These are phyloP conservation scores for Halcyon smyrnensis DNA, from an alignment of 2,797 vertebrate genomes.

Conservation along the genomic window DNA sequence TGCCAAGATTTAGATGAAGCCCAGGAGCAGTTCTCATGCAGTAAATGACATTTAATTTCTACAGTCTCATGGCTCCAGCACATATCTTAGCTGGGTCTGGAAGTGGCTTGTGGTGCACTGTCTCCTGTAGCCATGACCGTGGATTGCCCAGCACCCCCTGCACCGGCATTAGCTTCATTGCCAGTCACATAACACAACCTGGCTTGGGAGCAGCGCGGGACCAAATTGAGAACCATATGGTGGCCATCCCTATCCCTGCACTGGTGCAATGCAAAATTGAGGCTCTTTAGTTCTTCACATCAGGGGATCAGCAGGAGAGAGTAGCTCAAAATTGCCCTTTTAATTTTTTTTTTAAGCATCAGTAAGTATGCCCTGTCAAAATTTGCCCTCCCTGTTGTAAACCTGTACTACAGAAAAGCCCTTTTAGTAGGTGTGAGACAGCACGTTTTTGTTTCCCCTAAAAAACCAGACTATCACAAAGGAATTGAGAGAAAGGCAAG, in stretches of 20 bases:
- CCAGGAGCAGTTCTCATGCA: background rate
- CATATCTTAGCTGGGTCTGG: background rate
- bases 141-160: background rate
- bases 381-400: background rate
- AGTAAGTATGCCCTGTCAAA: background rate
- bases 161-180: background rate
- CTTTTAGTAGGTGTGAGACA: background rate
- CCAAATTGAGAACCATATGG: fast-evolving
- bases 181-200: fast-evolving
- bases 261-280: background rate
- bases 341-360: background rate
- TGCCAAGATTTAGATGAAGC: background rate
- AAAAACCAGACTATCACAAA: background rate
- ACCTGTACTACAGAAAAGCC: background rate
- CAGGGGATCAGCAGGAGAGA: background rate
- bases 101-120: background rate
- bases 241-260: background rate
- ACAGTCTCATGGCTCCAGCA: fast-evolving
- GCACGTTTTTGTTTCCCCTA: background rate
- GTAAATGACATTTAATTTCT: background rate
- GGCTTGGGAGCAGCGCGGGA: background rate
- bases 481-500: background rate
- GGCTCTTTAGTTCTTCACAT: background rate
- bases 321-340: background rate
- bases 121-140: background rate